phyloP scores from a whole-genome alignment of 2,797 vertebrate genomes.

The Mionectes olivaceus region DNA sequence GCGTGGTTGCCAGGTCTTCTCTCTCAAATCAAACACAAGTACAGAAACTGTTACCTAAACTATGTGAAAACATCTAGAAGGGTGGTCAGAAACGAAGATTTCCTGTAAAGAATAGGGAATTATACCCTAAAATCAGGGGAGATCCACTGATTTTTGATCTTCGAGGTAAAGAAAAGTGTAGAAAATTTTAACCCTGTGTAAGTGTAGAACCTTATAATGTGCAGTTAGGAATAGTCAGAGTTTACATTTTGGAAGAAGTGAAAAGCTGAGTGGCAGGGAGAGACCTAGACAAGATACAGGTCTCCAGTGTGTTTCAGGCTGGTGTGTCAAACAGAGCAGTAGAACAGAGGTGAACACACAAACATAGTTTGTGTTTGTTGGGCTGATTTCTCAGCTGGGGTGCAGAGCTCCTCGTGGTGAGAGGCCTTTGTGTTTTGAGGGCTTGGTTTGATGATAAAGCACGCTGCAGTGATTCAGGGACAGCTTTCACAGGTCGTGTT shows the following conservation, averaged over 20 bases:
- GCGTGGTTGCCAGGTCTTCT: neutral
- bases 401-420: neutral
- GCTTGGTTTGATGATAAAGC: neutral
- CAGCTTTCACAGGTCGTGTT: neutral
- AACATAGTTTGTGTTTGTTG: neutral
- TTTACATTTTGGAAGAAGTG: neutral
- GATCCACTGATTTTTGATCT: neutral
- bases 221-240: neutral
- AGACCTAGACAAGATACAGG: neutral
- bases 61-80: neutral
- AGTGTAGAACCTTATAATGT: neutral
- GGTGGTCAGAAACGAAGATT: neutral
- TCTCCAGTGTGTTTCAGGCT: neutral
- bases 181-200: neutral
- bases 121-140: neutral
- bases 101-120: neutral
- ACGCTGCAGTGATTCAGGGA: neutral
- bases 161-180: neutral
- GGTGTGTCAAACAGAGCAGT: neutral
- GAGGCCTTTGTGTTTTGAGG: neutral
- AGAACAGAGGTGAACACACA: neutral
- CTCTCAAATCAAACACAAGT: conserved; percentile 24
- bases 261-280: neutral
- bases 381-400: neutral
- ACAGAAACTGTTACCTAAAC: neutral